Base-by-base conservation (phyloP, 2,113 vertebrate species). In the Salvelinus sp. region DNA sequence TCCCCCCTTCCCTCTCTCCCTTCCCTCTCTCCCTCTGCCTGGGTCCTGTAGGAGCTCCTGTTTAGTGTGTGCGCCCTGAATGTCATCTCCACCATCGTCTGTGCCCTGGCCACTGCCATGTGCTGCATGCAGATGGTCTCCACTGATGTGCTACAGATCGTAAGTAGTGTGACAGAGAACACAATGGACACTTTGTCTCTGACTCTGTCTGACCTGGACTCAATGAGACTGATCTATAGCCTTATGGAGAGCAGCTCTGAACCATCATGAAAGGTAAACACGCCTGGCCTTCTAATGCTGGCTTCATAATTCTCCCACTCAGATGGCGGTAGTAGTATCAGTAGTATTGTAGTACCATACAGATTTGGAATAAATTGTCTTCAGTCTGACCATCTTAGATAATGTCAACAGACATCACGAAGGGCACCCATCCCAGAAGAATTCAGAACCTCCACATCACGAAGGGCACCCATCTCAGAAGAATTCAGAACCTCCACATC, bases 81-180 rank as follows among this genome's bases (percentile, higher is more conserved):
- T 68, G 95, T 99, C 90, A 94, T 99, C 90, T 98, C 98, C 90
- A 99, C 98, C 86, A 97, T 99, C 69, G 96, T 99, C 85, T 99
- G 98, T 65, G 97, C 97, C 3, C 87, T 99, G 81, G 98, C 98
- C 85, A 99, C 98, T 0, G 98, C 97, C 62, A 97, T 97, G 95
- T 99, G 97, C 93, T 99, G 98, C 87, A 99, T 98, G 97, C 98
- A 99, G 93, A 98, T 99, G 96, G 96, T 98, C 81, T 98, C 97
- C 1, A 93, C 96, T n/a, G 97, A 99, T 82, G 92, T 98, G 76
- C 94, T 99, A 87, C 97, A 97, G 88, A 96, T 98, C 96, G 97
- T 98, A 90, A 98, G 97, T 94, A 54, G 38, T 44, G 38, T 44
- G 38, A 44, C 38, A 44, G 38, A 44, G 38, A 44, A 44, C 75